Evolutionary conservation across 2,113 vertebrate genomes (phyloP), one percentile per base, ranked within the genome.

Genomic region (Poeciliopsis occidentalis): DNA sequence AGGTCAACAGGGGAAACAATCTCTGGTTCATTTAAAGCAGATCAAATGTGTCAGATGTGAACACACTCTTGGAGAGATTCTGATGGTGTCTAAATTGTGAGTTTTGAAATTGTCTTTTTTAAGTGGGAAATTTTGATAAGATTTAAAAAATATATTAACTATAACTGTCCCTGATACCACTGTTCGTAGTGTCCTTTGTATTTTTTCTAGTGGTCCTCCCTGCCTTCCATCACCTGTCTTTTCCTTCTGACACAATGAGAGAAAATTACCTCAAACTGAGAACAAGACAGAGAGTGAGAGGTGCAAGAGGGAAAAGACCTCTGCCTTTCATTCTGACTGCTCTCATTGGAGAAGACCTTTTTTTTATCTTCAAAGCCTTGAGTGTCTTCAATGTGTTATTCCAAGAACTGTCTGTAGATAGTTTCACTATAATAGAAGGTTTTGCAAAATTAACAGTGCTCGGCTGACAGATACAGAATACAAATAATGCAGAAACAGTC

Each of bases 311-410:
- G 19, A 73, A 73, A 67, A 30, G 44, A 80, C 47, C 62, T 72
- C 73, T 78, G 77, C 73, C 70, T 67, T 73, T 77, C 64, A 39
- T 77, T 85, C 85, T 73, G 68, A 17, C 74, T 73, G 68, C 71
- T 73, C 70, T 66, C 75, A 15, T 77, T 73, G 73, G 57, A 64
- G 60, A 60, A 77, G 60, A 73, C 47, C 61, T 69, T 11, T 1
- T 75, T 85, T 22, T 1, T 63, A 85, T 85, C 79, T 77, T 81
- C 73, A 88, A 77, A 88, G 68, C 41, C 29, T 69, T 66, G 60
- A 77, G 67, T 22, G 24, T 71, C 68, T 84, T 61, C 64, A 62
- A 80, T 78, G 64, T 69, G 64, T 85, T 34, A 17, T 19, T 47
- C 77, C 82, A 69, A 81, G 80, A 85, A 47, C 71, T 54, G 15